phyloP scores from a whole-genome alignment of 2,888 invertebrate genomes.

The Agonopterix arenella region DNA sequence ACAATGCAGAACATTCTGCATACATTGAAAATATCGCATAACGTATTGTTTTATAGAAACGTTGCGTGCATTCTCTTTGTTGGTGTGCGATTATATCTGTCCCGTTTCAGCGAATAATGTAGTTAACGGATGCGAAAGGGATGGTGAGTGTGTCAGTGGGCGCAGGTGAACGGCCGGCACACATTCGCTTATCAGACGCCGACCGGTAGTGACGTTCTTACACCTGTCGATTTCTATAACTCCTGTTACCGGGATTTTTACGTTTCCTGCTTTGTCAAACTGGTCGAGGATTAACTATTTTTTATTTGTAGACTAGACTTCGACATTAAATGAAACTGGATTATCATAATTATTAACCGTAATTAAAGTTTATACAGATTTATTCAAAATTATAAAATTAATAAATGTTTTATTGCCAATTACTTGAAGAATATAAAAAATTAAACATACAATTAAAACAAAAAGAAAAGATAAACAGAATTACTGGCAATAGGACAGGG shows the following conservation, averaged over 20 bases:
- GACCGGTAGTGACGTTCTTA: slow-evolving; percentile 54
- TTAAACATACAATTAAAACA: too few species aligned
- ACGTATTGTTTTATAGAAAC: slow-evolving; percentile 42
- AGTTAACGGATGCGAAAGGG: slow-evolving; percentile 35
- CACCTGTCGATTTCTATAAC: slow-evolving; percentile 53
- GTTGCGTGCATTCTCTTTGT: slow-evolving; percentile 38
- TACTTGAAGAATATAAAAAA: too few species aligned
- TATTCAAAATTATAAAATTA: too few species aligned
- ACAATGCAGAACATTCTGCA: slow-evolving; percentile 43
- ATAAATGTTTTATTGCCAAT: too few species aligned
- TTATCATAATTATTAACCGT: too few species aligned
- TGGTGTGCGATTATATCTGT: slow-evolving; percentile 23
- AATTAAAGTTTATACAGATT: too few species aligned
- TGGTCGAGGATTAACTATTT: slow-evolving; percentile 19
- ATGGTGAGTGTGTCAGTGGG: slow-evolving; percentile 59
- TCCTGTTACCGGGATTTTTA: slow-evolving; percentile 9
- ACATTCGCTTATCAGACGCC: slow-evolving; percentile 68
- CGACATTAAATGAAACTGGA: background rate
- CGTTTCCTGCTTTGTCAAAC: slow-evolving; percentile 3
- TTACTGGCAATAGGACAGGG: too few species aligned
- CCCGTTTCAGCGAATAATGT: slow-evolving; percentile 19
- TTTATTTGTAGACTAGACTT: background rate
- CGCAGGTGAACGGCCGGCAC: slow-evolving; percentile 71
- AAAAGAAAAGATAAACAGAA: too few species aligned
- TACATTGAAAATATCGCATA: slow-evolving; percentile 48